These are phyloP conservation scores for Aphodius sticticus DNA, from an alignment of 2,888 invertebrate genomes.

Conservation along the genomic window DNA sequence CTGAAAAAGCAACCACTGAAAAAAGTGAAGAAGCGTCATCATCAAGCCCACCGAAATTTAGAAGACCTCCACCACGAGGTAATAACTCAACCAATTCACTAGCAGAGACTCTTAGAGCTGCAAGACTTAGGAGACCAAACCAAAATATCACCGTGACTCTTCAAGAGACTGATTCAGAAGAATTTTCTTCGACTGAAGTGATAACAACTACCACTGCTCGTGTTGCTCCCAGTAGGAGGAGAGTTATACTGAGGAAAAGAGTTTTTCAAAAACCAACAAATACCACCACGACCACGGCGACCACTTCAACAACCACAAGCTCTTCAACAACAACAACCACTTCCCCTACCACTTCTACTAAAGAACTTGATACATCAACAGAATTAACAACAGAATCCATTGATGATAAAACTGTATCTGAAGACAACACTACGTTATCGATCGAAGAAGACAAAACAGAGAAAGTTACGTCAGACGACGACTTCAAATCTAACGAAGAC, in stretches of 20 bases:
- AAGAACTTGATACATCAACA: background rate
- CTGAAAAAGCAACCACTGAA: constrained; percentile 17
- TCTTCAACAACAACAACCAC: constrained; percentile 15
- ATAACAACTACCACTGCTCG: background rate
- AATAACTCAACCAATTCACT: background rate
- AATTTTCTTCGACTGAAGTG: background rate
- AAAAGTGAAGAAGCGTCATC: background rate
- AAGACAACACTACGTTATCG: background rate
- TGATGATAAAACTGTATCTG: constrained; percentile 15
- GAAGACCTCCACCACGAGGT: background rate
- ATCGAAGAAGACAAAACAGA: constrained; percentile 23
- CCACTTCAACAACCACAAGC: constrained; percentile 11
- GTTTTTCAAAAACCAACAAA: background rate
- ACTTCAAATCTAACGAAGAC: constrained; percentile 41
- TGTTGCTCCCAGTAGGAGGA: background rate
- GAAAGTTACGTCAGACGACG: constrained; percentile 37
- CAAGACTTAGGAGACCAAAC: background rate
- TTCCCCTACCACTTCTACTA: background rate
- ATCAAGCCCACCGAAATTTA: background rate
- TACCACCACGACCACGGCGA: constrained; percentile 7
- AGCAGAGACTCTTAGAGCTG: background rate
- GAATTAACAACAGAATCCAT: background rate
- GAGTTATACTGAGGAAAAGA: background rate
- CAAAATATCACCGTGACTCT: background rate
- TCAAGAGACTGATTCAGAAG: background rate